Evolutionary conservation across 2,888 invertebrate species (phyloP).

Genomic region (Drosophila atroscutellata): DNA sequence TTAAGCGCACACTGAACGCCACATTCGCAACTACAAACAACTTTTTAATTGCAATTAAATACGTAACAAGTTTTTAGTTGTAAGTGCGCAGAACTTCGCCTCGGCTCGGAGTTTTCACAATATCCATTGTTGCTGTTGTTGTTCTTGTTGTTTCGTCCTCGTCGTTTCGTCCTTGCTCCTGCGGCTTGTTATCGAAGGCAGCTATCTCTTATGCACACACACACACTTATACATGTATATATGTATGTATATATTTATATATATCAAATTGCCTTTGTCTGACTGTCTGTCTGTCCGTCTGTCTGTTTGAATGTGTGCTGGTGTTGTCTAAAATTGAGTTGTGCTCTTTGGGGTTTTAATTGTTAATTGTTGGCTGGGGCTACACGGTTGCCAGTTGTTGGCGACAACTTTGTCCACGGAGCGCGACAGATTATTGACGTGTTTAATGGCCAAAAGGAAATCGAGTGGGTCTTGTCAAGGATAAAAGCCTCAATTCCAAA

Average conservation of each 20-base stretch:
- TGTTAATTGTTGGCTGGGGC: constrained; percentile 76
- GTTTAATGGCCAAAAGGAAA: constrained; percentile 45
- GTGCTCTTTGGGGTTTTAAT: constrained; percentile 79
- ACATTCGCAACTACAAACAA: constrained; percentile 80
- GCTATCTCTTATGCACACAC: constrained; percentile 59
- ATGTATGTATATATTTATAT: neutral
- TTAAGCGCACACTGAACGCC: constrained; percentile 38
- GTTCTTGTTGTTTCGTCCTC: constrained; percentile 40
- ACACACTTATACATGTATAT: neutral
- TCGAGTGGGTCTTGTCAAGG: constrained; percentile 2
- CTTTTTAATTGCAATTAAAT: constrained; percentile 80
- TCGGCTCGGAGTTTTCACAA: constrained; percentile 48
- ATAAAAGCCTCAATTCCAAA: constrained; percentile 18
- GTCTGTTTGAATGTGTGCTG: constrained; percentile 9
- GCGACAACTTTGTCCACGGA: constrained; percentile 57
- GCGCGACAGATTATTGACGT: constrained; percentile 49
- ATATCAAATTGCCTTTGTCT: constrained; percentile 57
- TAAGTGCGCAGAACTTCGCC: constrained; percentile 71
- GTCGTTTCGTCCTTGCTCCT: constrained; percentile 18
- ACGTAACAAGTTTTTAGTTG: constrained; percentile 82
- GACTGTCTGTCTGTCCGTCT: constrained; percentile 33
- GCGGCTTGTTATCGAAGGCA: constrained; percentile 54
- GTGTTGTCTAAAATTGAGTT: constrained; percentile 72
- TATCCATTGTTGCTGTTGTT: constrained; percentile 49
- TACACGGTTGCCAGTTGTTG: constrained; percentile 51